These are phyloP conservation scores for Nestor notabilis DNA, from an alignment of 2,113 vertebrate species.

Conservation along the genomic window DNA sequence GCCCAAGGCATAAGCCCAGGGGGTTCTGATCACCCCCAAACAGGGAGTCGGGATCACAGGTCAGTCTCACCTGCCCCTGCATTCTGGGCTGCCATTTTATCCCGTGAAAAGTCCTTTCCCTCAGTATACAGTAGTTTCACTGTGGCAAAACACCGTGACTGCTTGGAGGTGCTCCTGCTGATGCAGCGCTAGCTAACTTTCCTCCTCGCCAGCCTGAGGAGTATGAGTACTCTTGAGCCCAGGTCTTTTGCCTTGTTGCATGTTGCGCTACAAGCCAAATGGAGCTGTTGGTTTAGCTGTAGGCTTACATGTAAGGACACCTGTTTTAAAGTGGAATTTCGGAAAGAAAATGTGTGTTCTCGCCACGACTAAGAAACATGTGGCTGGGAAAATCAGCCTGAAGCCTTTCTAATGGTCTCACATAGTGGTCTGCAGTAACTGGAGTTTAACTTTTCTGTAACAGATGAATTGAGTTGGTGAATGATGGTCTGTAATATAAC, in stretches of 20 bases:
- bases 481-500: background rate
- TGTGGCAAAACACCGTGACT: constrained; percentile 63
- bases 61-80: constrained; percentile 79
- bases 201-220: constrained; percentile 70
- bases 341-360: background rate
- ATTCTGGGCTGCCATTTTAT: constrained; percentile 72
- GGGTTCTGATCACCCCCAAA: constrained; percentile 78
- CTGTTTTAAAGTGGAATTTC: constrained; percentile 11
- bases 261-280: constrained; percentile 73
- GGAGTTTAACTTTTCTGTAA: background rate
- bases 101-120: constrained; percentile 61
- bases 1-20: constrained; percentile 81
- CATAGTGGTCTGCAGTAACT: background rate
- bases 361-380: background rate
- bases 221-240: constrained; percentile 43
- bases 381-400: background rate
- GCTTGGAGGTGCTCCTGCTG: constrained; percentile 73
- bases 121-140: constrained; percentile 62
- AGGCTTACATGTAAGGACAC: constrained; percentile 5
- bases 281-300: constrained; percentile 14
- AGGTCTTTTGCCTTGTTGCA: constrained; percentile 75
- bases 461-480: background rate
- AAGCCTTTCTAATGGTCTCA: background rate
- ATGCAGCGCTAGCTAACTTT: constrained; percentile 71
- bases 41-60: constrained; percentile 83